These are phyloP conservation scores for Myopa tessellatipennis DNA, from an alignment of 2,888 invertebrate species.

Conservation along the genomic window DNA sequence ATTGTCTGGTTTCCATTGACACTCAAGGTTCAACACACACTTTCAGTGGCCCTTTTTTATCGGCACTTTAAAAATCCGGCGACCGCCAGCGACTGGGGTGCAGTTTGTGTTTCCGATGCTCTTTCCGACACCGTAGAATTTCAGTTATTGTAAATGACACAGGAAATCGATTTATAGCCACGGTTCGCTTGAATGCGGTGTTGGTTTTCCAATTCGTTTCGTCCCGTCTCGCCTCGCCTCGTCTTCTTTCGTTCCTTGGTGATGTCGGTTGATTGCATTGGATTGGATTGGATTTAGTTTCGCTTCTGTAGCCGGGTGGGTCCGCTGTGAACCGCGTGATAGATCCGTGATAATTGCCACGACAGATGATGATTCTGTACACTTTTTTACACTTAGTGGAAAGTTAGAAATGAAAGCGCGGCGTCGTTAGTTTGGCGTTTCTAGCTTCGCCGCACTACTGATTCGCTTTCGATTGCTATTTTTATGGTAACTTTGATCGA, in stretches of 20 bases:
- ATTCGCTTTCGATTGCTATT: conserved; percentile 7
- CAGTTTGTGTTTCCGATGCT: background rate
- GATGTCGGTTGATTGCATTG: background rate
- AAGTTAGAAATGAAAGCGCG: no score
- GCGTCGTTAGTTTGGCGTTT: background rate
- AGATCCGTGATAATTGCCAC: no score
- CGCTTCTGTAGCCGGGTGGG: background rate
- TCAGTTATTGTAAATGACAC: conserved; percentile 30
- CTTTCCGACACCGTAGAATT: background rate
- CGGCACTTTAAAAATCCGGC: no score
- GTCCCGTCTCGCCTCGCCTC: no score
- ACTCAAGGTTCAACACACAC: background rate
- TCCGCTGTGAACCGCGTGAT: no score
- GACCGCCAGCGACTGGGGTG: no score
- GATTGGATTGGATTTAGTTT: conserved; percentile 2
- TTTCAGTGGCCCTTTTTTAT: no score
- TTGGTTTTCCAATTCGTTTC: background rate
- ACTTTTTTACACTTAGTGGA: no score
- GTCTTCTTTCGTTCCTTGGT: background rate
- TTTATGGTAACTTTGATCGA: background rate
- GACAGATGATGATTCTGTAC: no score
- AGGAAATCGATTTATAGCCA: conserved; percentile 32
- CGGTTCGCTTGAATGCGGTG: background rate
- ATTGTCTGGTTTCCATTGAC: background rate
- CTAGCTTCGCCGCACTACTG: background rate